A percentile compares a stretch with the other conserved stretches of the same genome.
Conservation (phyloP, 1,140 invertebrate genomes). For the Zaprionus capensis region DNA sequence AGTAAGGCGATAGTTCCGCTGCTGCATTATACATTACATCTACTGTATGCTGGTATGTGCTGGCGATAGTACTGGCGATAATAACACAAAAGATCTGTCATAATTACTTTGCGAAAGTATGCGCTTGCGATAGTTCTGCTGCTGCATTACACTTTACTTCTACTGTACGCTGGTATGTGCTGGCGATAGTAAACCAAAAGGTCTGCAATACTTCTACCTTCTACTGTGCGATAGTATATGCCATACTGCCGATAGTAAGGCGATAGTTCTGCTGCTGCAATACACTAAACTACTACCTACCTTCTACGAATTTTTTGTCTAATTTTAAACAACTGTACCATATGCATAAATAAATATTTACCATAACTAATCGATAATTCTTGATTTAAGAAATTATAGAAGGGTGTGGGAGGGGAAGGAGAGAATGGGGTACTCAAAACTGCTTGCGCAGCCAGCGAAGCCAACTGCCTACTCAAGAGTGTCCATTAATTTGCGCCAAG, state of each 20-base stretch:
- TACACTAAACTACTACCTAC: neutral
- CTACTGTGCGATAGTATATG: neutral
- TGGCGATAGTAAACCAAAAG: slow-evolving; percentile 2
- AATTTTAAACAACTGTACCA: slow-evolving; percentile 40
- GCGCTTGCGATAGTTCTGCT: too few relatives aligned
- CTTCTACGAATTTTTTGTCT: slow-evolving; percentile 23
- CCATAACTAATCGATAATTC: slow-evolving; percentile 23
- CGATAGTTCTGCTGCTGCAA: neutral
- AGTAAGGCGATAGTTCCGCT: slow-evolving; percentile 5
- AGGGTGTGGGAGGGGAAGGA: neutral
- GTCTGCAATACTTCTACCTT: neutral
- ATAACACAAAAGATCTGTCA: too few relatives aligned
- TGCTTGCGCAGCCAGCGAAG: slow-evolving; percentile 10
- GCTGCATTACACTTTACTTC: neutral
- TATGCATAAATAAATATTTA: slow-evolving; percentile 60
- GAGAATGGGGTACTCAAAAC: neutral
- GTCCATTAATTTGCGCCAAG: slow-evolving; percentile 57
- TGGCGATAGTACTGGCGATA: too few relatives aligned
- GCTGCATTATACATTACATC: neutral
- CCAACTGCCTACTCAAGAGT: slow-evolving; percentile 21
- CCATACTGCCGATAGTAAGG: neutral
- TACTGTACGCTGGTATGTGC: neutral
- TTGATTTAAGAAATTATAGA: slow-evolving; percentile 27
- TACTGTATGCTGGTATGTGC: too few relatives aligned
- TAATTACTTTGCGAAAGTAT: too few relatives aligned